Percentiles rank a stretch among this genome's conserved stretches.
phyloP scores from a whole-genome alignment of 2,113 vertebrate species.

The Nestor notabilis region DNA sequence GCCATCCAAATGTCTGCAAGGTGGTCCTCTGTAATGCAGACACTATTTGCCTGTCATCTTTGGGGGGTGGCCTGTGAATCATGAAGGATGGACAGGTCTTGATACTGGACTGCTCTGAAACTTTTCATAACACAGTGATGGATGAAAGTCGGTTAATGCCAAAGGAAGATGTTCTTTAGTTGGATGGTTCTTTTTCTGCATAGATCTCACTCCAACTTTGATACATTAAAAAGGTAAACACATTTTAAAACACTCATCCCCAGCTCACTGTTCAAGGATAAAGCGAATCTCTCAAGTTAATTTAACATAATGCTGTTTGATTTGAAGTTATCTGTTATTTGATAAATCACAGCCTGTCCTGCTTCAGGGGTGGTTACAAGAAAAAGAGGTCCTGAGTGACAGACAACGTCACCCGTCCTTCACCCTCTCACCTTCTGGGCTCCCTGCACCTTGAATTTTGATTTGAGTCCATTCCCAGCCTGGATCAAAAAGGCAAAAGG shows the following conservation, averaged over 20 bases:
- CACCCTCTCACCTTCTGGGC: neutral
- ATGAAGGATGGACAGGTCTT: neutral
- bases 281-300: neutral
- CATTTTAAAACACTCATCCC: neutral
- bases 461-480: neutral
- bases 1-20: neutral
- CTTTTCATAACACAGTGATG: neutral
- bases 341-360: neutral
- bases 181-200: neutral
- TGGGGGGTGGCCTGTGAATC: rapidly evolving
- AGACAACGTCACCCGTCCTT: neutral
- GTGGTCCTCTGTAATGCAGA: neutral
- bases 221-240: neutral
- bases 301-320: neutral
- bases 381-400: neutral
- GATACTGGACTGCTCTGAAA: neutral
- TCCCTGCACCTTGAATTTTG: neutral
- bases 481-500: neutral
- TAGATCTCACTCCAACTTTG: neutral
- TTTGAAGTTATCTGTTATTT: neutral
- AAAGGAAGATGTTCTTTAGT: neutral
- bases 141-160: neutral
- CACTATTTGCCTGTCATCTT: neutral
- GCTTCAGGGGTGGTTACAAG: neutral
- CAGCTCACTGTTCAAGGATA: neutral